Percentiles rank a stretch among this genome's conserved stretches.
phyloP scores from a whole-genome alignment of 2,888 invertebrate species.

The Agrotis segetum region DNA sequence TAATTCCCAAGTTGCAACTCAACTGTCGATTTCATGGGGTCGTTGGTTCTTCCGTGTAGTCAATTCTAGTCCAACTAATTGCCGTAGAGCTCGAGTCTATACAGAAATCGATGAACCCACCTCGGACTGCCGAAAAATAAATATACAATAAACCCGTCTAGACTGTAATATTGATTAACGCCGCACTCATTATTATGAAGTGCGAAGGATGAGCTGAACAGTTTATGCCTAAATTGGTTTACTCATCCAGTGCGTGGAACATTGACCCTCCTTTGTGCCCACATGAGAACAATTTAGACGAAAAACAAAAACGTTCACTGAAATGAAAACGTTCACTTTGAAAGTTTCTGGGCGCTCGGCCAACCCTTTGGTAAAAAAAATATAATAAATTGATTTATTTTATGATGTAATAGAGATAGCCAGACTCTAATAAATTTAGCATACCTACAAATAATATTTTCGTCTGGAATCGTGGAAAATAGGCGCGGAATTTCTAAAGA shows the following conservation, averaged over 20 bases:
- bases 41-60: not conserved
- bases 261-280: slow-evolving; percentile 57
- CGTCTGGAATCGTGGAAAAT: not conserved
- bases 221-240: slow-evolving; percentile 53
- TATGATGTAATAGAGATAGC: slow-evolving; percentile 1
- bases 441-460: slow-evolving; percentile 17
- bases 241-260: slow-evolving; percentile 60
- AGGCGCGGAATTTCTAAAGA: not conserved
- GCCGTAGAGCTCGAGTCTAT: not conserved
- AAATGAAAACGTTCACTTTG: slow-evolving; percentile 17
- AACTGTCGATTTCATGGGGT: not conserved
- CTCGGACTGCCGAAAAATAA: not conserved
- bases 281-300: slow-evolving; percentile 11
- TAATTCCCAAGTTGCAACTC: not conserved
- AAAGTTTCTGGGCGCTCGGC: slow-evolving; percentile 38
- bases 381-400: slow-evolving; percentile 23
- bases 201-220: slow-evolving; percentile 47
- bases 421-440: not conserved
- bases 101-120: not conserved
- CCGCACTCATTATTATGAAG: slow-evolving; percentile 55
- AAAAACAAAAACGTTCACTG: slow-evolving; percentile 35
- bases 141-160: slow-evolving; percentile 51
- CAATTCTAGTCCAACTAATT: not conserved
- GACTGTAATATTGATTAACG: slow-evolving; percentile 61
- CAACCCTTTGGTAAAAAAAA: slow-evolving; percentile 29